A percentile compares a stretch with the other conserved stretches of the same genome.
Evolutionary conservation across 2,113 vertebrate genomes (phyloP).

Genomic region (Psittacara wagleri): DNA sequence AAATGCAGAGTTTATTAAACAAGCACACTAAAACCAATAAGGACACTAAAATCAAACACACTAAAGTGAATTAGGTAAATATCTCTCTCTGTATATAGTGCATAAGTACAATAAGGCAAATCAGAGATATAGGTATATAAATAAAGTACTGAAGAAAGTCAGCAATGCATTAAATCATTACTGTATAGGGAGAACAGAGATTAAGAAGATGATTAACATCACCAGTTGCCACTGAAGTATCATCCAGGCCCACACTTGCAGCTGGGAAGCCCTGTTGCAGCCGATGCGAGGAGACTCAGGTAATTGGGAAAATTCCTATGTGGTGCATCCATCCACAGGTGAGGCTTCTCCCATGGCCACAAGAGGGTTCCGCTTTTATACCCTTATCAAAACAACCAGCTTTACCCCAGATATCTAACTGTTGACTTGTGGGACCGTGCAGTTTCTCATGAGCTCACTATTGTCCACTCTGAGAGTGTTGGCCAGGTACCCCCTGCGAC

Average conservation of each 20-base stretch:
- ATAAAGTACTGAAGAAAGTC: not conserved
- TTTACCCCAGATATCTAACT: not conserved
- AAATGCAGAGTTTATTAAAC: not conserved
- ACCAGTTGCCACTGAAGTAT: not conserved
- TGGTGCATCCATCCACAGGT: not conserved
- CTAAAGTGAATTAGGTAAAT: not conserved
- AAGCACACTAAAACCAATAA: not conserved
- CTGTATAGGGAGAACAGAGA: not conserved
- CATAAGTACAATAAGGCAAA: not conserved
- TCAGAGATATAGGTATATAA: not conserved
- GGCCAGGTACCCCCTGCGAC: not conserved
- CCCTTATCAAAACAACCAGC: not conserved
- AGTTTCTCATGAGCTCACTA: not conserved
- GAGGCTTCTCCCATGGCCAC: not conserved
- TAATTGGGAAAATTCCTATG: not conserved
- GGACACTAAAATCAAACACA: not conserved
- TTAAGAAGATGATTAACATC: not conserved
- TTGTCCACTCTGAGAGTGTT: not conserved
- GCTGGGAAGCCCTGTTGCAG: not conserved
- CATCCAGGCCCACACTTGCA: too few species aligned
- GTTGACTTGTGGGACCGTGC: not conserved
- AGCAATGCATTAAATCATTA: not conserved
- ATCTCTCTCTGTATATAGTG: not conserved
- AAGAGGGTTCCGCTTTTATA: not conserved
- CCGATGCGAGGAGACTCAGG: not conserved